Evolutionary conservation across 2,113 vertebrate species (phyloP).

Genomic region (Scomber scombrus): DNA sequence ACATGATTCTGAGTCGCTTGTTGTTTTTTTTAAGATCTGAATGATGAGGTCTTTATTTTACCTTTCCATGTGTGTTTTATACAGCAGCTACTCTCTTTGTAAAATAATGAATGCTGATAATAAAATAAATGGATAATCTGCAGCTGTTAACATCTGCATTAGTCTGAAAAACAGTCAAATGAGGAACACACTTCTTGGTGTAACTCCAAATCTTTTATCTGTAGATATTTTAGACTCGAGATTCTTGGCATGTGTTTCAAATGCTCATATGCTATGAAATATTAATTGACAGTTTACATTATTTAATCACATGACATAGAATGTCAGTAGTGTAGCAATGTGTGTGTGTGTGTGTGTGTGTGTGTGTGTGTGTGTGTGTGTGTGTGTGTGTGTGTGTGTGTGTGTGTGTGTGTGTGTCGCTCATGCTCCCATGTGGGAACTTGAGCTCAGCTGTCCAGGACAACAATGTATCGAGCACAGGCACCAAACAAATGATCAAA

Average conservation of each 20-base stretch:
- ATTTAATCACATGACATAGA: constrained; percentile 49
- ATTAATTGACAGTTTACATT: constrained; percentile 57
- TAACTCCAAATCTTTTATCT: too few species aligned
- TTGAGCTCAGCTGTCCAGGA: constrained; percentile 34
- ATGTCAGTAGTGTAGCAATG: constrained; percentile 17
- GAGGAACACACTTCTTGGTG: too few species aligned
- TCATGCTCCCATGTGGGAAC: constrained; percentile 29
- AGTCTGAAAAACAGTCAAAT: background rate
- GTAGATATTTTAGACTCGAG: background rate
- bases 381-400: background rate
- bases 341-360: background rate
- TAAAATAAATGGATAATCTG: too few species aligned
- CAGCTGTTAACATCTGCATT: background rate
- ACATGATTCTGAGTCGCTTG: background rate
- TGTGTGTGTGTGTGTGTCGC: background rate
- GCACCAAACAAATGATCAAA: constrained; percentile 26
- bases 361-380: background rate
- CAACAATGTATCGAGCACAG: constrained; percentile 11
- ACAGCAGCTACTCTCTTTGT: too few species aligned
- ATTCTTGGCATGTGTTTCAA: background rate
- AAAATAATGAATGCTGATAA: too few species aligned
- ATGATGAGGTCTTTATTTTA: background rate
- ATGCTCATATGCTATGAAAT: constrained; percentile 36
- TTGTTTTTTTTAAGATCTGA: background rate
- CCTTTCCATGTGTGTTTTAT: too few species aligned